Evolutionary conservation across 1,140 invertebrate species (phyloP).

Genomic region (Saccostrea cuccullata): DNA sequence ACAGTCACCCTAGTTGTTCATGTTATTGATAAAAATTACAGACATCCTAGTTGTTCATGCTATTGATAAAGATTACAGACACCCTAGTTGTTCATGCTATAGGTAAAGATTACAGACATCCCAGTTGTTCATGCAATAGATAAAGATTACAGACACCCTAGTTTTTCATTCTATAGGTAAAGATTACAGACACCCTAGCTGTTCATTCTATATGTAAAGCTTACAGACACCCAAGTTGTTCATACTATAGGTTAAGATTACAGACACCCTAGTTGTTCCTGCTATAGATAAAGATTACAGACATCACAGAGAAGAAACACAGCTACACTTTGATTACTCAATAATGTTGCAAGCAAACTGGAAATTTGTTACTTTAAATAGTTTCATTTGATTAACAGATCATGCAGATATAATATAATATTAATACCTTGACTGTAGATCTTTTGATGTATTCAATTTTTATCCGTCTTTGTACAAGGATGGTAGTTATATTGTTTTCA

Average conservation of each 20-base stretch:
- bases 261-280: slow-evolving; percentile 97
- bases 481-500: too few relatives aligned
- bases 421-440: too few relatives aligned
- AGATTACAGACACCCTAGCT: background rate
- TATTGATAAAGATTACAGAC: too few relatives aligned
- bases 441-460: too few relatives aligned
- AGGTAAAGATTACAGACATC: slow-evolving; percentile 77
- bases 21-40: slow-evolving; percentile 90
- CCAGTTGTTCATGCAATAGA: background rate
- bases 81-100: slow-evolving; percentile 97
- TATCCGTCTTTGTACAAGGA: too few relatives aligned
- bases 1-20: slow-evolving; percentile 98
- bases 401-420: too few relatives aligned
- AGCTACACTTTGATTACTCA: slow-evolving; percentile 96
- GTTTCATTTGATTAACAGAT: too few relatives aligned
- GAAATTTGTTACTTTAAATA: too few relatives aligned
- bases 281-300: slow-evolving; percentile 91
- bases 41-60: slow-evolving; percentile 98
- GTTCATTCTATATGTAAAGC: too few relatives aligned
- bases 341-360: slow-evolving; percentile 98
- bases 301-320: slow-evolving; percentile 88
- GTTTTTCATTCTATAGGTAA: slow-evolving; percentile 96
- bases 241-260: slow-evolving; percentile 82
- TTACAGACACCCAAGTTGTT: too few relatives aligned
- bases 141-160: slow-evolving; percentile 92